Conservation (phyloP, 2,797 vertebrate genomes). For the Lateolabrax maculatus region DNA sequence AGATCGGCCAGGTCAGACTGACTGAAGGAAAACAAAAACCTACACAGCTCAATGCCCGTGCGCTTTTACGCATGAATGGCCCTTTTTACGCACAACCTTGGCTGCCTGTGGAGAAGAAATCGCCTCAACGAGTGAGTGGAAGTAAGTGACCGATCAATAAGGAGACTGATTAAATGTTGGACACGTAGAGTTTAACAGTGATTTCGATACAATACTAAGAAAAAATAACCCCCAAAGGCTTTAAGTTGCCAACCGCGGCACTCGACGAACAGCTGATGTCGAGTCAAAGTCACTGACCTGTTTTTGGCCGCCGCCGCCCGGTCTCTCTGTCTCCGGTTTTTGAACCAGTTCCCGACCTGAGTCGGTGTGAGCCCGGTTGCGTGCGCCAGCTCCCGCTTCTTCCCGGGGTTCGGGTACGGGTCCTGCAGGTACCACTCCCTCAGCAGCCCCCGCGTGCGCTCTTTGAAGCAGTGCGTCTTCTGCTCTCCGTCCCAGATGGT, state of each 20-base stretch:
- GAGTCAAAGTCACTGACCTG: slow-evolving; percentile 86
- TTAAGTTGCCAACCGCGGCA: not conserved
- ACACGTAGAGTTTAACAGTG: not conserved
- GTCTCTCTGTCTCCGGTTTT: slow-evolving; percentile 97
- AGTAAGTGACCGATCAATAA: not conserved
- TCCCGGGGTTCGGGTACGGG: slow-evolving; percentile 97
- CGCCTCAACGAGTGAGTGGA: not conserved
- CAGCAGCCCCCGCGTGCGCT: slow-evolving; percentile 96
- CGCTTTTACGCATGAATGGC: slow-evolving; percentile 71
- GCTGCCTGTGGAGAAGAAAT: slow-evolving; percentile 29
- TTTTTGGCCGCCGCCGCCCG: slow-evolving; percentile 97
- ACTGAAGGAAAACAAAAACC: slow-evolving; percentile 41
- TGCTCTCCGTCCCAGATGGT: slow-evolving; percentile 99
- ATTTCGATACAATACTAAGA: not conserved
- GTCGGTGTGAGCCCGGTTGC: slow-evolving; percentile 97
- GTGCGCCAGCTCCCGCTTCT: slow-evolving; percentile 98
- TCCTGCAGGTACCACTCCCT: slow-evolving; percentile 99
- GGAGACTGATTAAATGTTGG: too few relatives aligned
- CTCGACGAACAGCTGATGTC: not conserved
- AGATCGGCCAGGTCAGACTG: slow-evolving; percentile 25
- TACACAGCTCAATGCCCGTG: slow-evolving; percentile 43
- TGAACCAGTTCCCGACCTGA: slow-evolving; percentile 99
- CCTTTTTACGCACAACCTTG: slow-evolving; percentile 58
- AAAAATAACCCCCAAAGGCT: not conserved
- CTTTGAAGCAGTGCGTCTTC: slow-evolving; percentile 99